Conservation (phyloP, 2,888 invertebrate species). For the Tenthredo distinguenda region DNA sequence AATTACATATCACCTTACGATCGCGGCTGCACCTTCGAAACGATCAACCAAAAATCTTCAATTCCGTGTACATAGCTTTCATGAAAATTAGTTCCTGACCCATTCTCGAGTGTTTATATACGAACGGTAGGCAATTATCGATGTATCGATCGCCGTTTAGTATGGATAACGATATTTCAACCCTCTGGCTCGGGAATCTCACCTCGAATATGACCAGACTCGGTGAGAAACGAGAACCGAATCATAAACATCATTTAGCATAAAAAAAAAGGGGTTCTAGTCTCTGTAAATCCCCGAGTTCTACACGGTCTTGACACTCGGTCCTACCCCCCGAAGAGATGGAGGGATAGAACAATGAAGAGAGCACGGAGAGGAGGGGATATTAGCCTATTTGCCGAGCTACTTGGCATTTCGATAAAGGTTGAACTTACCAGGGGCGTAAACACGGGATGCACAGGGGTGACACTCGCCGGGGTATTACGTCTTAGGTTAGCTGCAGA, state of each 20-base stretch:
- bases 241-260: too few species aligned
- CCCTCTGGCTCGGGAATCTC: not conserved
- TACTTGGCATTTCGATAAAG: constrained; percentile 74
- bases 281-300: not conserved
- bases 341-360: not conserved
- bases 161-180: not conserved
- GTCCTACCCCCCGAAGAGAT: not conserved
- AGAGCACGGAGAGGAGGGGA: not conserved
- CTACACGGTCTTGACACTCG: not conserved
- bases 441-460: constrained; percentile 22
- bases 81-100: constrained; percentile 7
- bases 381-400: constrained; percentile 59
- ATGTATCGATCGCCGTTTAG: not conserved
- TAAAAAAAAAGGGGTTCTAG: too few species aligned
- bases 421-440: constrained; percentile 66
- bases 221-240: too few species aligned
- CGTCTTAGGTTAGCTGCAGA: constrained; percentile 26
- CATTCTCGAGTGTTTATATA: not conserved
- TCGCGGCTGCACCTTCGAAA: not conserved
- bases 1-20: constrained; percentile 69
- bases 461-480: constrained; percentile 6
- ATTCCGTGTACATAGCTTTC: not conserved
- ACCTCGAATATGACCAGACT: too few species aligned
- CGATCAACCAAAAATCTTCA: not conserved
- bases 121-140: not conserved